Evolutionary conservation across 2,888 invertebrate genomes (phyloP).

Genomic region (Mantis religiosa): DNA sequence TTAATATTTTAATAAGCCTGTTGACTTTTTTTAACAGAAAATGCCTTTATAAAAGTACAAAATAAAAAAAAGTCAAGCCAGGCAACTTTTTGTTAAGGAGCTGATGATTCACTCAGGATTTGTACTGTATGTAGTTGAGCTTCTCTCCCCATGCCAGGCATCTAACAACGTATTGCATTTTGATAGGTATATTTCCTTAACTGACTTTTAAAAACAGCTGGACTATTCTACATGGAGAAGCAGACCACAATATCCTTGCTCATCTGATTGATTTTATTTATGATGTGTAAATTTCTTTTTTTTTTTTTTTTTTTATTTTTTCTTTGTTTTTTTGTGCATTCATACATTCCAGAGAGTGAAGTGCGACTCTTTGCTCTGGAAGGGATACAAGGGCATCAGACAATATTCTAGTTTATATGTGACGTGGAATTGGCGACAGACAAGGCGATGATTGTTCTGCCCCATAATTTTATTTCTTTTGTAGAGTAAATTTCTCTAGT

Average conservation of each 20-base stretch:
- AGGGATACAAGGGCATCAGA: conserved; percentile 50
- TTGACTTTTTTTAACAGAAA: conserved; percentile 30
- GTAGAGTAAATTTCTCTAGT: conserved; percentile 4
- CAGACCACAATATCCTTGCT: conserved; percentile 34
- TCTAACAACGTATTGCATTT: conserved; percentile 21
- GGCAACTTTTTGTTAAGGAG: conserved; percentile 30
- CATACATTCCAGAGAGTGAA: conserved; percentile 46
- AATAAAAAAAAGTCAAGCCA: conserved; percentile 30
- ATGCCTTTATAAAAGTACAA: conserved; percentile 33
- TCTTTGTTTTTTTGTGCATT: conserved; percentile 19
- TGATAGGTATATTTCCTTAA: conserved; percentile 24
- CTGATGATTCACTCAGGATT: conserved; percentile 29
- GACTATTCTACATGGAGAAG: conserved; percentile 13
- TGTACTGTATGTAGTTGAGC: conserved; percentile 18
- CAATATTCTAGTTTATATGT: conserved; percentile 13
- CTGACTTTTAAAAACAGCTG: conserved; percentile 17
- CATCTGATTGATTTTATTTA: conserved; percentile 29
- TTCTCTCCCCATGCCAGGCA: conserved; percentile 4
- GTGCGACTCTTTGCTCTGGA: conserved; percentile 42
- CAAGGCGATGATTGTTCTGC: conserved; percentile 17
- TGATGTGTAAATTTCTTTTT: conserved; percentile 18
- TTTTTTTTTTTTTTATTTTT: no score
- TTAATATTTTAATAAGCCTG: conserved; percentile 31
- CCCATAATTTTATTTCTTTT: neutral
- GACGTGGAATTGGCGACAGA: neutral